Conservation (phyloP, 1,140 invertebrate species). For the Halesus radiatus region DNA sequence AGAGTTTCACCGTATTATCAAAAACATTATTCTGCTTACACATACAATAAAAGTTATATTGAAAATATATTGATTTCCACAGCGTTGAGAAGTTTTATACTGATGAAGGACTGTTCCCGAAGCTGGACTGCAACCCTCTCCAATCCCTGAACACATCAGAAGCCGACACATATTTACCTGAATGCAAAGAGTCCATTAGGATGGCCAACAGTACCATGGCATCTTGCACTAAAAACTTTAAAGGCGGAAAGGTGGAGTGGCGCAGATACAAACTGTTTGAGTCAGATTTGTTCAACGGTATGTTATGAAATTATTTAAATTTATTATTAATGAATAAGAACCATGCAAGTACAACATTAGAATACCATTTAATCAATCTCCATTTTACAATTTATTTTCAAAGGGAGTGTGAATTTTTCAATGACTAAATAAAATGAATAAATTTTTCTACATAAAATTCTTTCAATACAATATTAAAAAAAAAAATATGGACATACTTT, state of each 20-base stretch:
- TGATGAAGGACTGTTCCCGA: neutral
- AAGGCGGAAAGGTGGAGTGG: constrained; percentile 59
- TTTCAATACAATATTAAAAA: too few relatives aligned
- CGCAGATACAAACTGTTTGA: constrained; percentile 68
- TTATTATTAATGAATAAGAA: neutral
- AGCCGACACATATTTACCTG: constrained; percentile 34
- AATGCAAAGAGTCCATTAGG: constrained; percentile 42
- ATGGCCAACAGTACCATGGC: constrained; percentile 36
- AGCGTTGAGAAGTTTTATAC: constrained; percentile 1
- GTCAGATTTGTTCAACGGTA: constrained; percentile 60
- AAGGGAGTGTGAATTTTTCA: too few relatives aligned
- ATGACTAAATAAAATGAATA: too few relatives aligned
- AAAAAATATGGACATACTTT: too few relatives aligned
- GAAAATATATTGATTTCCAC: neutral
- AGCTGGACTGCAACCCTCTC: constrained; percentile 40
- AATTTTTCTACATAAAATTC: too few relatives aligned
- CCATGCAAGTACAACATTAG: too few relatives aligned
- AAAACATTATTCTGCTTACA: too few relatives aligned
- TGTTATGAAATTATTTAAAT: neutral
- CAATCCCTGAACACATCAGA: neutral
- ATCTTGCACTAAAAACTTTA: neutral
- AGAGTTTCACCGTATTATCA: too few relatives aligned
- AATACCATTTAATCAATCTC: too few relatives aligned
- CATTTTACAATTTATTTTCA: too few relatives aligned
- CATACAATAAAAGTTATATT: neutral